Conservation (phyloP, 1,140 invertebrate species). For the Rhynchophorus ferrugineus region DNA sequence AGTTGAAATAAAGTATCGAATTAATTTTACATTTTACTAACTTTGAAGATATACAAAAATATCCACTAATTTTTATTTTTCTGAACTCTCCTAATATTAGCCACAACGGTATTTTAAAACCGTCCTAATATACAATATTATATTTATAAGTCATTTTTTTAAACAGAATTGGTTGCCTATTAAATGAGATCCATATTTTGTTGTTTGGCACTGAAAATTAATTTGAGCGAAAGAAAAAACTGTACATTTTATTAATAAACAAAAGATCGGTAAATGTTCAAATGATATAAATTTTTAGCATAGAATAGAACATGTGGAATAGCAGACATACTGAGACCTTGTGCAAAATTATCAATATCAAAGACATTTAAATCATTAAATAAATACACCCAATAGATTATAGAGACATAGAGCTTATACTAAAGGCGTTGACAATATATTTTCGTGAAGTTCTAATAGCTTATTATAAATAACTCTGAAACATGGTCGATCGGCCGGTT, state of each 20-base stretch:
- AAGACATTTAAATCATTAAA: neutral
- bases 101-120: no score
- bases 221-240: neutral
- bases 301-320: no score
- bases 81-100: neutral
- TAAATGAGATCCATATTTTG: neutral
- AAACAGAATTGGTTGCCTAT: no score
- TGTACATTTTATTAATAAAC: no score
- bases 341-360: neutral
- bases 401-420: neutral
- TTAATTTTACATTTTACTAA: neutral
- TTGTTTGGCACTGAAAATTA: neutral
- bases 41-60: neutral
- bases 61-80: neutral
- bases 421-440: constrained; percentile 20
- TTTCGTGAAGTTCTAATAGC: constrained; percentile 45
- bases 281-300: no score
- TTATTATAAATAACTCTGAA: constrained; percentile 69
- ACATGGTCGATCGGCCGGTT: constrained; percentile 73
- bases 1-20: neutral
- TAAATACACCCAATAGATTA: neutral
- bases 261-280: no score
- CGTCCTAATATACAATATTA: no score
- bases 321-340: no score
- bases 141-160: no score